These are phyloP conservation scores for Recurvirostra avosetta DNA, from an alignment of 2,113 vertebrate species.

Conservation along the genomic window DNA sequence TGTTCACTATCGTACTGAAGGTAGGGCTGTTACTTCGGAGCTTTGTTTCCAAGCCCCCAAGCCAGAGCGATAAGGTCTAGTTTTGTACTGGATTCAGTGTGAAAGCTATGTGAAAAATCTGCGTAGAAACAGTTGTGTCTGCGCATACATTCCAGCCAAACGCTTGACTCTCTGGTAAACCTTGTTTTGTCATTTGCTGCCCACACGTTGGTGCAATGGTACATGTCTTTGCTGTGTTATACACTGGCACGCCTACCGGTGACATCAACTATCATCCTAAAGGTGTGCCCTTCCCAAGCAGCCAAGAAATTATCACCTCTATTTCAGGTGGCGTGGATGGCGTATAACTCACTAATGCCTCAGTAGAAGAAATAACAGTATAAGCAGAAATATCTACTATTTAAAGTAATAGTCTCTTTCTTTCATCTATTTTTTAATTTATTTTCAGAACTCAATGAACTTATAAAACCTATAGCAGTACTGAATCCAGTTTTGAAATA, in stretches of 20 bases:
- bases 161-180: not conserved
- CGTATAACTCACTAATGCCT: not conserved
- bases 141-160: fast-evolving
- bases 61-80: not conserved
- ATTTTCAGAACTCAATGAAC: not conserved
- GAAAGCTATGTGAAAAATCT: not conserved
- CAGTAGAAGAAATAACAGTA: not conserved
- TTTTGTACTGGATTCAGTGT: not conserved
- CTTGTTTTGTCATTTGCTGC: not conserved
- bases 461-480: not conserved
- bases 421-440: not conserved
- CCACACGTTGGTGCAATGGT: not conserved
- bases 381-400: not conserved
- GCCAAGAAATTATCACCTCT: not conserved
- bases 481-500: not conserved
- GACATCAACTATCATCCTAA: not conserved
- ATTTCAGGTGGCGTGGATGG: not conserved
- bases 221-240: not conserved
- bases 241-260: not conserved
- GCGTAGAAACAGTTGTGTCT: not conserved
- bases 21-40: not conserved
- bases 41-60: not conserved
- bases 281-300: not conserved
- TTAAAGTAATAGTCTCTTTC: not conserved
- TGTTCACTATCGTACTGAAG: fast-evolving